phyloP scores from a whole-genome alignment of 1,140 invertebrate species.

The Conus ventricosus region DNA sequence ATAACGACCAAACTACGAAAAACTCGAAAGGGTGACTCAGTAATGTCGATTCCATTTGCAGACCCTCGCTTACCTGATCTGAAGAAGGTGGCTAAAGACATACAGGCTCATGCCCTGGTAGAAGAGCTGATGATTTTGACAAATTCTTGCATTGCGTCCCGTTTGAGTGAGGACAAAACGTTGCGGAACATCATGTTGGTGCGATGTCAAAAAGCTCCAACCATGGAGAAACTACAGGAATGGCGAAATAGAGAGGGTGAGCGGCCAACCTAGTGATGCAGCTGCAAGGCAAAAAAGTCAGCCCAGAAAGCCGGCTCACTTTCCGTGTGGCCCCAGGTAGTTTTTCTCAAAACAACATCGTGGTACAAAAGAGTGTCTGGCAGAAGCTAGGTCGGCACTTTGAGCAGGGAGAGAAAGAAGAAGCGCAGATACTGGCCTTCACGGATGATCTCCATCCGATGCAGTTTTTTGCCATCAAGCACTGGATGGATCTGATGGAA shows the following conservation, averaged over 20 bases:
- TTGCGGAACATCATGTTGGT: conserved; percentile 48
- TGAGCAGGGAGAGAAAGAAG: conserved; percentile 80
- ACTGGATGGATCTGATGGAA: conserved; percentile 47
- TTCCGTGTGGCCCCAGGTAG: conserved; percentile 52
- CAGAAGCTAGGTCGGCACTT: conserved; percentile 38
- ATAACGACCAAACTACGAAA: conserved; percentile 49
- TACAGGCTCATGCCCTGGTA: conserved; percentile 63
- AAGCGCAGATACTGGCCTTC: conserved; percentile 90
- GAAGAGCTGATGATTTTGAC: conserved; percentile 65
- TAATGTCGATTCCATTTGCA: conserved; percentile 50
- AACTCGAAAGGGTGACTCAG: conserved; percentile 52
- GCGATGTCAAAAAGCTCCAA: conserved; percentile 49
- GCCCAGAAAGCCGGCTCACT: conserved; percentile 77
- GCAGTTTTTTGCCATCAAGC: conserved; percentile 88
- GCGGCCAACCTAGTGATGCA: conserved; percentile 44
- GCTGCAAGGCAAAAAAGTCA: conserved; percentile 43
- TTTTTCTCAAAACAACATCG: not conserved
- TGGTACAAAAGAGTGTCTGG: conserved; percentile 37
- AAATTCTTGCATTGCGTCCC: conserved; percentile 49
- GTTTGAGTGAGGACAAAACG: conserved; percentile 34
- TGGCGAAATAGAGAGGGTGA: conserved; percentile 45
- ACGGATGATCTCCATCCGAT: conserved; percentile 92
- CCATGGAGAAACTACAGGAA: conserved; percentile 37
- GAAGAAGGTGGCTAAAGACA: conserved; percentile 40
- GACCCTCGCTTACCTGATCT: conserved; percentile 39